A percentile compares a stretch with the other conserved stretches of the same genome.
These are phyloP conservation scores for Caranx melampygus DNA, from an alignment of 2,113 vertebrate species.

Conservation along the genomic window DNA sequence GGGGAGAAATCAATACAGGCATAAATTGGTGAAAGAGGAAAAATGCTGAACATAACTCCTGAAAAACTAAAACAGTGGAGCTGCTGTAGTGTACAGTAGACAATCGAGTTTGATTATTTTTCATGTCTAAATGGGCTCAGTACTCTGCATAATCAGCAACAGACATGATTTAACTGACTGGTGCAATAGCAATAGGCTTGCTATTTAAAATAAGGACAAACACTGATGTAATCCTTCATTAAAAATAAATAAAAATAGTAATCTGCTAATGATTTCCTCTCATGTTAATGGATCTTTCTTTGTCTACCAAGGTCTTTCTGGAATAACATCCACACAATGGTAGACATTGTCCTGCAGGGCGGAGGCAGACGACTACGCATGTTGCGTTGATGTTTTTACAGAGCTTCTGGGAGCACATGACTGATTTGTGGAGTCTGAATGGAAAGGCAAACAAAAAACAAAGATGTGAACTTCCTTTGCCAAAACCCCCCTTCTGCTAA, in stretches of 20 bases:
- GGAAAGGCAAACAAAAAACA: conserved; percentile 76
- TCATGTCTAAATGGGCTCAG: conserved; percentile 21
- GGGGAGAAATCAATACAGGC: conserved; percentile 60
- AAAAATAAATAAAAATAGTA: conserved; percentile 58
- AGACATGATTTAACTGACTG: conserved; percentile 19
- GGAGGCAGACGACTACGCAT: conserved; percentile 51
- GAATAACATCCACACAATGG: conserved; percentile 73
- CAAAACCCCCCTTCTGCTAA: conserved; percentile 21
- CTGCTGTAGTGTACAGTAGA: conserved; percentile 6
- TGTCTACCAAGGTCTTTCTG: conserved; percentile 65
- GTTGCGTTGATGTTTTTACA: conserved; percentile 71
- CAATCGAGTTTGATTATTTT: conserved; percentile 10
- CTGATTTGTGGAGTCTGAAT: conserved; percentile 61
- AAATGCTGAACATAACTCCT: conserved; percentile 52
- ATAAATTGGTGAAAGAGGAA: conserved; percentile 29
- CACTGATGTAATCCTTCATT: conserved; percentile 60
- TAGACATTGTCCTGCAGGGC: conserved; percentile 59
- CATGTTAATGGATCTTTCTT: conserved; percentile 62
- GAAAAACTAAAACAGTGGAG: conserved; percentile 38
- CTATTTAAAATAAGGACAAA: conserved; percentile 45
- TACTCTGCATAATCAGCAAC: conserved; percentile 38
- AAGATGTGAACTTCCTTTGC: conserved; percentile 75
- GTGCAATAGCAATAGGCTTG: conserved; percentile 28
- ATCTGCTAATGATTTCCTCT: conserved; percentile 60
- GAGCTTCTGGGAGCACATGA: conserved; percentile 62